Evolutionary conservation across 2,113 vertebrate species (phyloP), one percentile per base, ranked within the genome.

Genomic region (Alligator sinensis): DNA sequence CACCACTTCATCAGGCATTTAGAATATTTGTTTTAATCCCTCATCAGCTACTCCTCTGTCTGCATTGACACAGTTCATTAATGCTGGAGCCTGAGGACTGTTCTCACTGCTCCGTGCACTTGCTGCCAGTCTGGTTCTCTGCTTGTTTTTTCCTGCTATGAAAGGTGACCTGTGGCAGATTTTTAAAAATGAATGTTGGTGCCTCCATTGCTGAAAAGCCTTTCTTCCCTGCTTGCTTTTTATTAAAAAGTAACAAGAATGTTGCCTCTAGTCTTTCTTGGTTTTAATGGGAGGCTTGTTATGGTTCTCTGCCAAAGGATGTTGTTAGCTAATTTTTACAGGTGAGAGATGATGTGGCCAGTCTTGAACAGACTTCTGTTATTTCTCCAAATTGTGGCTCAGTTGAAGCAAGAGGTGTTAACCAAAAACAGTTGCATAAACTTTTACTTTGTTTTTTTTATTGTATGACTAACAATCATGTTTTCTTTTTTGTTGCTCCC

Each of bases 81-180:
- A 63, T 82, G 63, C 14, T 90, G 72, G 79, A 81, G 76, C 55
- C 77, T 94, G 90, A 93, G 70, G 47, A 81, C 60, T 47, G 82
- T 92, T 90, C 81, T 30, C 84, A 93, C 9, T 81, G 47, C 66
- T 5, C 10, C 12, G 13, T 90, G n/a, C 57, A 76, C 87, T 80
- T 92, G 30, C 30, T 1, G 0, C 58, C 81, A 77, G n/a, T 25
- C 38, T 47, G 80, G 0, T 87, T 93, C 89, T n/a, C 57, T 77
- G 57, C 79, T 78, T 84, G 76, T 81, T 95, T 94, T 92, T 38
- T 68, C 70, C 25, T 85, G 34, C 84, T 91, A n/a, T 85, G 25
- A 72, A 90, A 89, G 82, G 25, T 86, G 57, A 60, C 80, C 64
- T 92, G 75, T 62, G 30, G 47, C 28, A 85, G 82, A 76, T 88